Evolutionary conservation across 2,113 vertebrate species (phyloP), one percentile per base, ranked within the genome.

Genomic region (Puma concolor): DNA sequence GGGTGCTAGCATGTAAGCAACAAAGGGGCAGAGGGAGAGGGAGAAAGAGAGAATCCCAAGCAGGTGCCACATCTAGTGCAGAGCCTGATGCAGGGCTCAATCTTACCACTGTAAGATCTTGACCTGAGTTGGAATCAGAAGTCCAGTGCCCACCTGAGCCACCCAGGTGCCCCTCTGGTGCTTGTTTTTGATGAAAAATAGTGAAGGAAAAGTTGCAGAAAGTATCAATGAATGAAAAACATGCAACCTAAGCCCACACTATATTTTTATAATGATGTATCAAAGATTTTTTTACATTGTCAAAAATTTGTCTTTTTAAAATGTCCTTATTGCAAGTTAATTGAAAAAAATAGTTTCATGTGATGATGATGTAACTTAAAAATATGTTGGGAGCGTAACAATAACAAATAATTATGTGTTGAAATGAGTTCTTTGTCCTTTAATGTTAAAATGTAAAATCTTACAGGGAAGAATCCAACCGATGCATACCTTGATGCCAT

Each of bases 401-500:
- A 0, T 85, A 88, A 82, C 69, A 60, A 85, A n/a, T 57, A 54
- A 54, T 89, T 86, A n/a, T 48, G 66, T 72, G 25, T 69, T 66
- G 27, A 74, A 54, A 31, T 94, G 36, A 82, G n/a, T 84, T 95
- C 38, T 88, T 91, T 48, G 38, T 87, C 31, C 44, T 91, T 60
- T 77, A 86, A 69, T 63, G 50, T 81, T 88, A 19, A 72, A 50
- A 31, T 95, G 31, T 87, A 44, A n/a, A 25, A 88, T 67, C 57
- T 74, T 97, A 27, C 10, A 99, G 99, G 99, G 1, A 99, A 99
- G 98, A 99, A 99, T 96, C 99, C 99, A 66, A 99, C 98, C 0
- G 99, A 99, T 3, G 99, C 99, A 0, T 99, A 99, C 98, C 99
- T 99, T 71, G 99, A 99, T 96, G 98, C 99, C 95, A 99, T 99